Conservation (phyloP, 2,113 vertebrate species). For the Chloebia gouldiae region DNA sequence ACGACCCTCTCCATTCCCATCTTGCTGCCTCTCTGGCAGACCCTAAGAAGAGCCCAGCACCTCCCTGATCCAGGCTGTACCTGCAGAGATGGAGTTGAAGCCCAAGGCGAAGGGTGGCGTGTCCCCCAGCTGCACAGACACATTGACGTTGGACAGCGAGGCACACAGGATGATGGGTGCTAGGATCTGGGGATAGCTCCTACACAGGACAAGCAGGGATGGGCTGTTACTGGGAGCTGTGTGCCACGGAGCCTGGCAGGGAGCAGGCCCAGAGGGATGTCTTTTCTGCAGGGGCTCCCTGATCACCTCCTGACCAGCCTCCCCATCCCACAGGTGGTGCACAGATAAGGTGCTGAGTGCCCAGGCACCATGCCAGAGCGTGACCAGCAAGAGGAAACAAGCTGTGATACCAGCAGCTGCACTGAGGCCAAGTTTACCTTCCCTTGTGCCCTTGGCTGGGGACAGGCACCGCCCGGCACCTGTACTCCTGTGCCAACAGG, state of each 20-base stretch:
- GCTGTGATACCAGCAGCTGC: not conserved
- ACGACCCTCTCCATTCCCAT: accelerated
- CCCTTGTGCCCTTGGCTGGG: conserved; percentile 56
- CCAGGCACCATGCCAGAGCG: not conserved
- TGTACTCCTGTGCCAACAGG: conserved; percentile 82
- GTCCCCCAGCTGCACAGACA: conserved; percentile 92
- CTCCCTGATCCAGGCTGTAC: conserved; percentile 60
- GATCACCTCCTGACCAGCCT: not conserved
- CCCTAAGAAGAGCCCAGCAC: not conserved
- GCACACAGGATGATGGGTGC: conserved; percentile 87
- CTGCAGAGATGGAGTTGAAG: conserved; percentile 87
- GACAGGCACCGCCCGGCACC: conserved; percentile 31
- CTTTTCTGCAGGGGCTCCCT: not conserved
- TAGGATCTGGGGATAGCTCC: conserved; percentile 85
- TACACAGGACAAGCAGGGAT: conserved; percentile 1
- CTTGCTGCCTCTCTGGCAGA: not conserved
- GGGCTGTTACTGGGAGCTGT: not conserved
- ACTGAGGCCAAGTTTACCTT: conserved; percentile 39
- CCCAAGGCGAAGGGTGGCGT: conserved; percentile 93
- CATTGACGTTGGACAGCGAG: conserved; percentile 87
- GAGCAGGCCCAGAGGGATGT: not conserved
- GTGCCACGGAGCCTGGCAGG: not conserved
- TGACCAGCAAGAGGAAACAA: not conserved
- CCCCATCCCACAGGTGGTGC: not conserved
- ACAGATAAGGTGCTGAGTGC: not conserved